phyloP scores from a whole-genome alignment of 2,888 invertebrate species.

The Pachydiplax longipennis region DNA sequence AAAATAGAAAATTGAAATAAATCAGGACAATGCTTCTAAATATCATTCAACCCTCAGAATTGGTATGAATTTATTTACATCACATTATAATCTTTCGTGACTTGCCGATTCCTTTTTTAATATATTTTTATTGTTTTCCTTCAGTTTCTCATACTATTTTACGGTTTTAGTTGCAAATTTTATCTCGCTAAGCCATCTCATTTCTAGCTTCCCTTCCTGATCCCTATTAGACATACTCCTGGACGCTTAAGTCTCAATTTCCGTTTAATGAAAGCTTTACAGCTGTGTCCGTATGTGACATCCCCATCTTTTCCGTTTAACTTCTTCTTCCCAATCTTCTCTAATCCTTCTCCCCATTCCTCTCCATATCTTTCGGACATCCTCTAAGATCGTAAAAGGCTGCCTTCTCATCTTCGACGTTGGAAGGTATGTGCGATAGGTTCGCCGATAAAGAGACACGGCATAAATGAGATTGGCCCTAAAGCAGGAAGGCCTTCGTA shows the following conservation, averaged over 20 bases:
- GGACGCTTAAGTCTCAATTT: neutral
- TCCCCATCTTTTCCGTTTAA: neutral
- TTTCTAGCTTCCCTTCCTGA: neutral
- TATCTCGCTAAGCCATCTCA: neutral
- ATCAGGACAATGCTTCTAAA: too few species aligned
- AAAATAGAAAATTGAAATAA: neutral
- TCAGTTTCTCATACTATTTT: too few species aligned
- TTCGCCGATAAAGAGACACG: neutral
- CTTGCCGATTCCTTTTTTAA: too few species aligned
- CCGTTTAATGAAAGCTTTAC: neutral
- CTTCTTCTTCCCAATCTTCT: neutral
- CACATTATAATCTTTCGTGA: too few species aligned
- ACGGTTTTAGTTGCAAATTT: neutral
- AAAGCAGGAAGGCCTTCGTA: neutral
- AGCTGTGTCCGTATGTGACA: neutral
- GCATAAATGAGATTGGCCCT: neutral
- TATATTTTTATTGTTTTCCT: too few species aligned
- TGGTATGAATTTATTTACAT: too few species aligned
- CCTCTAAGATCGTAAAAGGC: neutral
- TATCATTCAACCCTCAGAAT: too few species aligned
- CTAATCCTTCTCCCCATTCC: neutral
- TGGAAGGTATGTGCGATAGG: neutral
- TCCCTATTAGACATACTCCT: neutral
- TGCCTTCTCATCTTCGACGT: neutral
- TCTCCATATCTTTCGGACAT: neutral